These are phyloP conservation scores for Myopa tessellatipennis DNA, from an alignment of 2,888 invertebrate genomes.

Conservation along the genomic window DNA sequence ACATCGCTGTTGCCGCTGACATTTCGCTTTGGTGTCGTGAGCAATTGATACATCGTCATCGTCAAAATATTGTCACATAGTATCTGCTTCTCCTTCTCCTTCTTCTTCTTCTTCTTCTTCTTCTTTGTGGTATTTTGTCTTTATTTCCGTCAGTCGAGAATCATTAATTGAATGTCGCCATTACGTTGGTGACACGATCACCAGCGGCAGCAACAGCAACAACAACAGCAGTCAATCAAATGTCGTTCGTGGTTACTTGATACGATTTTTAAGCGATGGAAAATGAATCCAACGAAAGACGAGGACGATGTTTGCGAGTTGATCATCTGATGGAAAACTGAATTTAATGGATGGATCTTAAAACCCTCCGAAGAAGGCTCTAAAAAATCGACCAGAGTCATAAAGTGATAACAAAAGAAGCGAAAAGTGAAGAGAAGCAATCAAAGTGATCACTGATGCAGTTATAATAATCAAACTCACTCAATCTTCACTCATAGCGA, in stretches of 20 bases:
- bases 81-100: background rate
- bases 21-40: slow-evolving; percentile 29
- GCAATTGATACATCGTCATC: slow-evolving; percentile 51
- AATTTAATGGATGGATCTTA: too few relatives aligned
- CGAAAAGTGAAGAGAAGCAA: too few relatives aligned
- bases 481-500: too few relatives aligned
- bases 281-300: background rate
- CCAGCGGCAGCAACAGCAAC: background rate
- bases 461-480: too few relatives aligned
- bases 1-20: background rate
- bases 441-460: too few relatives aligned
- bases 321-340: too few relatives aligned
- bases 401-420: too few relatives aligned
- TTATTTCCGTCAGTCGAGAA: background rate
- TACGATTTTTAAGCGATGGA: background rate
- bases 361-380: too few relatives aligned
- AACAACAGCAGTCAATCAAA: background rate
- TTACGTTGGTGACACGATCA: slow-evolving; percentile 7
- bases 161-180: slow-evolving; percentile 16
- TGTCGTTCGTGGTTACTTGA: background rate
- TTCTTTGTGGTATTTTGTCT: background rate
- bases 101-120: background rate
- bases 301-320: too few relatives aligned
- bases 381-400: too few relatives aligned
- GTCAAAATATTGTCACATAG: slow-evolving; percentile 55